Evolutionary conservation across 1,140 invertebrate genomes (phyloP).

Genomic region (Drosophila willistoni): DNA sequence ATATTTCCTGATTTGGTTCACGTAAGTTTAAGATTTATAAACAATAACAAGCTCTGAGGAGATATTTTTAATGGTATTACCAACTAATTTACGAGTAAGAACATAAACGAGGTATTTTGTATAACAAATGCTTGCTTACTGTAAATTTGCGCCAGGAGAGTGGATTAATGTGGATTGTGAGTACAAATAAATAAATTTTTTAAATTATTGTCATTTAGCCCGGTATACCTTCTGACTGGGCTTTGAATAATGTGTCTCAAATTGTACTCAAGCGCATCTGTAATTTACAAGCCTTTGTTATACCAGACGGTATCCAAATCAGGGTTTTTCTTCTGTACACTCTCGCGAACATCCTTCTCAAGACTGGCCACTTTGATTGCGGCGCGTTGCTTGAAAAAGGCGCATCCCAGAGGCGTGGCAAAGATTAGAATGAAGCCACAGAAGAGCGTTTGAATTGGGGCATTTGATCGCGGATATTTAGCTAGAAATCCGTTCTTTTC

Average conservation of each 20-base stretch:
- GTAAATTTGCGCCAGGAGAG: not conserved
- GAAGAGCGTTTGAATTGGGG: conserved; percentile 87
- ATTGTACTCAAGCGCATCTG: not conserved
- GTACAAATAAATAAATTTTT: conserved; percentile 6
- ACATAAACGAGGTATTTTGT: conserved; percentile 6
- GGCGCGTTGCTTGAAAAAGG: conserved; percentile 91
- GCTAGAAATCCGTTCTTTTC: conserved; percentile 85
- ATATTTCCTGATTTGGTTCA: conserved; percentile 11
- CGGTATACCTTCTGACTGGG: not conserved
- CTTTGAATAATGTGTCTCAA: not conserved
- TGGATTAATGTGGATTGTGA: not conserved
- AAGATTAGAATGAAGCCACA: conserved; percentile 91
- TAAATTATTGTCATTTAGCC: not conserved
- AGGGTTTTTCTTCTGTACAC: conserved; percentile 83
- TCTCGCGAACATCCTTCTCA: conserved; percentile 85
- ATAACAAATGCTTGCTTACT: not conserved
- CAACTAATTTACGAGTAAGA: conserved; percentile 8
- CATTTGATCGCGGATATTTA: conserved; percentile 85
- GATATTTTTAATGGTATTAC: conserved; percentile 2
- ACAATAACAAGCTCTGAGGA: conserved; percentile 3
- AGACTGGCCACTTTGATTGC: conserved; percentile 84
- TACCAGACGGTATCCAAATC: conserved; percentile 85
- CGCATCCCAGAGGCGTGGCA: conserved; percentile 93
- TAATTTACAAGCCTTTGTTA: conserved; percentile 86
- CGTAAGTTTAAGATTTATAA: conserved; percentile 3